Conservation (phyloP, 2,113 vertebrate species). For the Leucosticte australis region DNA sequence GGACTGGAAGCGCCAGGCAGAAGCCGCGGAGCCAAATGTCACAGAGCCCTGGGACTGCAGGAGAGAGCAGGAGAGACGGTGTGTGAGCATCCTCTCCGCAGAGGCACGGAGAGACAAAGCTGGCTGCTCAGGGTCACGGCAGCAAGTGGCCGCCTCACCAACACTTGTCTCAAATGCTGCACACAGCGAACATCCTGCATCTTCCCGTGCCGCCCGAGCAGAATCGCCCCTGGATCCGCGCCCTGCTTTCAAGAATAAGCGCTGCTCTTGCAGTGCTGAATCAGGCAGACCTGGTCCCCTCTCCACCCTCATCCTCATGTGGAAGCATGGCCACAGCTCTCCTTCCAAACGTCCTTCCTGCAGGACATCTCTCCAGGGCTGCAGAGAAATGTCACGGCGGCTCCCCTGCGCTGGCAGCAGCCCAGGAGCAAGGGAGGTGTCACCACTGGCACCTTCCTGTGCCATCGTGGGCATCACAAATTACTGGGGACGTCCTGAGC, state of each 20-base stretch:
- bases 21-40: background rate
- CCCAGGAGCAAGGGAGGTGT: background rate
- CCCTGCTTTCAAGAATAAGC: rapidly evolving
- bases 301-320: background rate
- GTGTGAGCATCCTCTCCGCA: background rate
- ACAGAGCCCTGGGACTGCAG: background rate
- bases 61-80: background rate
- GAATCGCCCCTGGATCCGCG: rapidly evolving
- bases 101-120: background rate
- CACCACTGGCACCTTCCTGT: background rate
- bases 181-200: rapidly evolving
- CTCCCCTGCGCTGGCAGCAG: background rate
- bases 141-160: background rate
- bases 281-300: background rate
- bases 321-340: background rate
- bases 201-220: rapidly evolving
- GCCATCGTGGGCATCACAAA: background rate
- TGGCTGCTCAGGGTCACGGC: background rate
- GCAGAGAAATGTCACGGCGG: background rate
- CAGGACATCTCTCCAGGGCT: background rate
- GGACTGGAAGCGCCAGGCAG: background rate
- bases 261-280: background rate
- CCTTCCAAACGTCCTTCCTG: background rate
- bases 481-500: background rate
- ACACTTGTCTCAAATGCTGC: rapidly evolving